These are phyloP conservation scores for Chromoteleia sp. DNA, from an alignment of 2,888 invertebrate species.

Conservation along the genomic window DNA sequence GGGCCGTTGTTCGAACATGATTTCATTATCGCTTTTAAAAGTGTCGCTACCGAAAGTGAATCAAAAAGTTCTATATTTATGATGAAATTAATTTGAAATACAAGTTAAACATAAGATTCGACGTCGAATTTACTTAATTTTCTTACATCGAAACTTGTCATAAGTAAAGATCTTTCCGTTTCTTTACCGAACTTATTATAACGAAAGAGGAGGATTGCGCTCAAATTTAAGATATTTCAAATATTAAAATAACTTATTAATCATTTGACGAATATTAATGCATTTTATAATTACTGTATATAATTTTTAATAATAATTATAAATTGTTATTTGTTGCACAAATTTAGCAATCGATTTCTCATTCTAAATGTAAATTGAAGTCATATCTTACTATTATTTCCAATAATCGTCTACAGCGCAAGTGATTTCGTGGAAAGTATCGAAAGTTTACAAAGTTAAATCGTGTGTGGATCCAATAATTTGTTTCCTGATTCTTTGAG, in stretches of 20 bases:
- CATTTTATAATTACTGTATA: too few relatives aligned
- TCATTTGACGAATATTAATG: too few relatives aligned
- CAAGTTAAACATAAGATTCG: slow-evolving; percentile 1
- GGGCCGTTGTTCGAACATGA: slow-evolving; percentile 12
- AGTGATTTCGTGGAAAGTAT: slow-evolving; percentile 56
- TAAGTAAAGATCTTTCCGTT: too few relatives aligned
- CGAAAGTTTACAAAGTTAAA: slow-evolving; percentile 63
- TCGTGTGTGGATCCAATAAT: slow-evolving; percentile 62
- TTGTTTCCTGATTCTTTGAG: slow-evolving; percentile 55
- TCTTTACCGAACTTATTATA: too few relatives aligned
- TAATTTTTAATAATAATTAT: too few relatives aligned
- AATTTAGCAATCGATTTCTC: too few relatives aligned
- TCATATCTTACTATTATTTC: slow-evolving; percentile 37
- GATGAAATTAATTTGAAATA: background rate
- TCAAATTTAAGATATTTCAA: too few relatives aligned
- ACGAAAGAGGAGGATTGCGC: too few relatives aligned
- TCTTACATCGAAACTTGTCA: too few relatives aligned
- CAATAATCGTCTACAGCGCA: slow-evolving; percentile 41
- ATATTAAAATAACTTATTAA: too few relatives aligned
- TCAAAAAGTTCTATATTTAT: slow-evolving; percentile 11
- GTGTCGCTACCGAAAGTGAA: background rate
- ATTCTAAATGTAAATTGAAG: slow-evolving; percentile 32
- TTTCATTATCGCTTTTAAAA: slow-evolving; percentile 20
- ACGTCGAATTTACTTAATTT: too few relatives aligned
- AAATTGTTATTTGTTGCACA: too few relatives aligned